Evolutionary conservation across 2,797 vertebrate genomes (phyloP), one percentile per base, ranked within the genome.

Genomic region (Sarcophilus harrisii): DNA sequence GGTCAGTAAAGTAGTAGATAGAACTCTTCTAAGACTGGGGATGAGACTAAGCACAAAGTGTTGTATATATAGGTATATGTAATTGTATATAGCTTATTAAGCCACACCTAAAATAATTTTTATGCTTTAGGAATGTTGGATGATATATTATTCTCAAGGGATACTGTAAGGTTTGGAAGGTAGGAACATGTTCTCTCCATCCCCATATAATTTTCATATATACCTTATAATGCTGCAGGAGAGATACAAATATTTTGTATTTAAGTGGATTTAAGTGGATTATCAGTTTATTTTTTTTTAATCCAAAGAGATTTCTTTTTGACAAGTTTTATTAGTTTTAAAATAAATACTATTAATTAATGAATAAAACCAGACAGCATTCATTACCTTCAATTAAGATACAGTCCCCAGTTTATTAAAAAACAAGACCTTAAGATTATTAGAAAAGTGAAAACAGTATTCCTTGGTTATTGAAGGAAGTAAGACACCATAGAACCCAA

Each of bases 231-330:
- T 38, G n/a, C 38, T 49, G 21, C 45, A 87, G 38, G 38, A 27
- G 73, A 87, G 38, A 81, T 49, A 11, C 12, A 45, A 49, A 38
- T 87, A 81, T 81, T 81, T 81, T 73, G n/a, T 38, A 6, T 73
- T 29, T 81, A 81, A 81, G 38, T 45, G 73, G n/a, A 6, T 73
- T 29, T 81, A 81, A 81, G 38, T 45, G 73, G n/a, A 16, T 55
- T 38, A 73, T 45, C 18, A 81, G n/a, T 73, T 38, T 38, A 9
- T 24, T 81, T 45, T 81, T 81, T 81, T 45, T 81, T 81, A 18
- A 81, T 81, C 73, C 73, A 81, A 45, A 81, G 73, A 81, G 62
- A 73, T 73, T 38, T 81, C n/a, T 81, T 81, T 81, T 81, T 81
- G 73, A 38, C 73, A 81, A 81, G 5, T 81, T 81, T 81, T 81